A percentile compares a stretch with the other conserved stretches of the same genome.
These are phyloP conservation scores for Sanderia malayensis DNA, from an alignment of 30 jellyfish, hydroid and myxozoan species.

Conservation along the genomic window DNA sequence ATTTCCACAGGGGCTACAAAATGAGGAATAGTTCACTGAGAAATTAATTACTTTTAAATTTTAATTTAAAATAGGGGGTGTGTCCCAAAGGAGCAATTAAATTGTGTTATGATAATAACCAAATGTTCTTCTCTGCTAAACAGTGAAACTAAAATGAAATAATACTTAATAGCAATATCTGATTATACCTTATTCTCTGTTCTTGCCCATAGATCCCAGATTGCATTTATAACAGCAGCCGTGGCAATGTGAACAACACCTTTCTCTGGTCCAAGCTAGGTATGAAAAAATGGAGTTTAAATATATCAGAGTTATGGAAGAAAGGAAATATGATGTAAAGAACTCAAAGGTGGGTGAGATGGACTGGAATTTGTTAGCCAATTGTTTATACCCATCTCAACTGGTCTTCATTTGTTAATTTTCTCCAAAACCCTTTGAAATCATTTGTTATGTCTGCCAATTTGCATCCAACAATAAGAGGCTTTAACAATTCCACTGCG, in stretches of 20 bases:
- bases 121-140: neutral
- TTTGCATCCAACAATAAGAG: constrained; percentile 46
- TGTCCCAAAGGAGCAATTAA: too few species aligned
- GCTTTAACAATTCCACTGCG: constrained; percentile 46
- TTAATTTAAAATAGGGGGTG: too few species aligned
- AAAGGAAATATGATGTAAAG: too few species aligned
- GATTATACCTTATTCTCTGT: constrained; percentile 55
- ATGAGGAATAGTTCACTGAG: too few species aligned
- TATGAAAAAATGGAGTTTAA: too few species aligned
- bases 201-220: constrained; percentile 86
- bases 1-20: constrained; percentile 76
- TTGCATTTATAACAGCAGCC: constrained; percentile 74
- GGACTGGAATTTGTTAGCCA: neutral
- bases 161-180: too few species aligned
- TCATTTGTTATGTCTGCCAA: constrained; percentile 37
- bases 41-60: too few species aligned
- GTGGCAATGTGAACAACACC: constrained; percentile 76
- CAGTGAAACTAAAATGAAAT: neutral
- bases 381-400: constrained; percentile 64
- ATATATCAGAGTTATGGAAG: too few species aligned
- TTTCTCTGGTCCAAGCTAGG: constrained; percentile 77
- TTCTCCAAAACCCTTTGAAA: constrained; percentile 63
- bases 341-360: too few species aligned
- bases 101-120: too few species aligned
- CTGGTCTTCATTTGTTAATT: constrained; percentile 64